Conservation (phyloP, 2,797 vertebrate genomes). For the Lophotriccus pileatus region DNA sequence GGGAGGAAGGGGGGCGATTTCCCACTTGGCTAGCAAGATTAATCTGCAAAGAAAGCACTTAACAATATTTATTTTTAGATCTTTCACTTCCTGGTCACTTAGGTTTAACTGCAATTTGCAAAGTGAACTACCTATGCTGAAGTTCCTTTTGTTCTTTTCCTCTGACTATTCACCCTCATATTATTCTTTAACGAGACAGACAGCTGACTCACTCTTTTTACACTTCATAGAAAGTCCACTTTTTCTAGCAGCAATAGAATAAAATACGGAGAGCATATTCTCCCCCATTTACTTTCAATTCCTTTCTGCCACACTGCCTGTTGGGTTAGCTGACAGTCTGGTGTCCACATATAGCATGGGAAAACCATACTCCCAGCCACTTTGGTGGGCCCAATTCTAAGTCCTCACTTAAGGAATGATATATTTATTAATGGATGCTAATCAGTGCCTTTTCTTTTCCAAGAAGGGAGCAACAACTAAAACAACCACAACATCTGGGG, state of each 20-base stretch:
- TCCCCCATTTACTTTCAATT: neutral
- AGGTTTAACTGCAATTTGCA: neutral
- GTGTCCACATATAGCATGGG: neutral
- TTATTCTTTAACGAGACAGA: neutral
- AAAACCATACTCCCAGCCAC: neutral
- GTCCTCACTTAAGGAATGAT: neutral
- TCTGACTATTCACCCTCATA: neutral
- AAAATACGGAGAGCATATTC: neutral
- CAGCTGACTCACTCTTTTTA: neutral
- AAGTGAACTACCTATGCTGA: neutral
- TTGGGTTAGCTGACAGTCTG: neutral
- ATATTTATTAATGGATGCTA: neutral
- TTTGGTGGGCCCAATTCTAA: neutral
- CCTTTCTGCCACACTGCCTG: neutral
- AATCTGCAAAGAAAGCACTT: conserved; percentile 2
- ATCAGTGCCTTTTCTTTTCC: neutral
- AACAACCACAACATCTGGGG: neutral
- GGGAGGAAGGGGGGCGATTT: neutral
- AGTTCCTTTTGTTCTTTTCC: neutral
- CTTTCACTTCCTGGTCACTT: neutral
- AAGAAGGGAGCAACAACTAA: neutral
- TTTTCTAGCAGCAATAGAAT: neutral
- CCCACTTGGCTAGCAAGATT: neutral
- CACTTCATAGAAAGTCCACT: neutral
- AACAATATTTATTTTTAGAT: neutral